A percentile compares a stretch with the other conserved stretches of the same genome.
Evolutionary conservation across 2,888 invertebrate species (phyloP).

Genomic region (Bellardia pandia): DNA sequence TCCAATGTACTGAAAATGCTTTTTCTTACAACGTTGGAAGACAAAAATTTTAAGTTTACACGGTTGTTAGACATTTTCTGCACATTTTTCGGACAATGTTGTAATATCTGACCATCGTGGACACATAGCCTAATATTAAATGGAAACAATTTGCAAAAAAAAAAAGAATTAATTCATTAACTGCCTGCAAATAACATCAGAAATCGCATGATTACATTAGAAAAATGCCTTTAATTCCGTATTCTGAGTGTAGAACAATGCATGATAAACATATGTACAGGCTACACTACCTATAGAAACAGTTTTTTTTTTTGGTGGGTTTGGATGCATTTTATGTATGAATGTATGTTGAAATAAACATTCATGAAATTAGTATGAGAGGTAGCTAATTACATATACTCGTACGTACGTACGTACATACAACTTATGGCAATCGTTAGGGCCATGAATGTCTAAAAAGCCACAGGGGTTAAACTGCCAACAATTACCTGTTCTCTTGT

Average conservation of each 20-base stretch:
- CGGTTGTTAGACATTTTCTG: too few relatives aligned
- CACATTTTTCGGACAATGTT: too few relatives aligned
- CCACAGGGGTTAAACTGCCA: constrained; percentile 60
- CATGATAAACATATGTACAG: background rate
- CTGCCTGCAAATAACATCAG: background rate
- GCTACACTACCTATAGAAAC: background rate
- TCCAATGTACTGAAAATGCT: too few relatives aligned
- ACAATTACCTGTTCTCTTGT: constrained; percentile 62
- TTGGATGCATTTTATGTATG: background rate
- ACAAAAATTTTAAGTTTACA: too few relatives aligned
- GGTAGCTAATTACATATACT: background rate
- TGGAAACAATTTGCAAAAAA: too few relatives aligned
- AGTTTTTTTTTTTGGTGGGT: background rate
- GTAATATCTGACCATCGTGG: too few relatives aligned
- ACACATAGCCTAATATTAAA: too few relatives aligned
- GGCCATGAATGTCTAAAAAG: constrained; percentile 48
- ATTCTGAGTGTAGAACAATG: constrained; percentile 36
- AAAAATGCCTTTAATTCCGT: constrained; percentile 23
- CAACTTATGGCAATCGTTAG: constrained; percentile 32
- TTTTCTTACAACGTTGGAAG: too few relatives aligned
- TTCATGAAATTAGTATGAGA: background rate
- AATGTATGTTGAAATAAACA: background rate
- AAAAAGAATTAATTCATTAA: constrained; percentile 1
- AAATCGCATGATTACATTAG: constrained; percentile 50
- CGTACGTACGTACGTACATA: background rate